phyloP scores from a whole-genome alignment of 2,113 vertebrate species.

The Laticauda colubrina region DNA sequence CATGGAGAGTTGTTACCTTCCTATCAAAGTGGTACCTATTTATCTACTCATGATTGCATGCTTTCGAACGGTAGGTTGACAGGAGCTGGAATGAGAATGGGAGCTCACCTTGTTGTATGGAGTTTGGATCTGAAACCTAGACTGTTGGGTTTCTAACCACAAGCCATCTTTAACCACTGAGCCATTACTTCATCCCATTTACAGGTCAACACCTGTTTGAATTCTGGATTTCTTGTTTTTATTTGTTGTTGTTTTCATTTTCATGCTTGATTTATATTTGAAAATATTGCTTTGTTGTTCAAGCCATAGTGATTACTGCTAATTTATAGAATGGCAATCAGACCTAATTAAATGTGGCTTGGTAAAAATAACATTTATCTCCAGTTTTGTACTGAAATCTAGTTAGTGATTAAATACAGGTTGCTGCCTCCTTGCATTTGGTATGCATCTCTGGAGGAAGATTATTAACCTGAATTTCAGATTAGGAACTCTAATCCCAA shows the following conservation, averaged over 20 bases:
- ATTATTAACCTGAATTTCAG: not conserved
- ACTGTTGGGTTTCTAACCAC: not conserved
- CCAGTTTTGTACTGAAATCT: not conserved
- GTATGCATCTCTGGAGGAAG: not conserved
- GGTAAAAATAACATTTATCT: slow-evolving; percentile 28
- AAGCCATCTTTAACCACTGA: no score
- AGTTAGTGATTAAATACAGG: not conserved
- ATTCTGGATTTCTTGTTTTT: not conserved
- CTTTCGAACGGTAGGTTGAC: not conserved
- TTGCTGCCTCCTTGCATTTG: not conserved
- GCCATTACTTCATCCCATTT: not conserved
- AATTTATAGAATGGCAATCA: slow-evolving; percentile 6
- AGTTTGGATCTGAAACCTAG: not conserved
- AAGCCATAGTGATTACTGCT: not conserved
- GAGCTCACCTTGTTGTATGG: not conserved
- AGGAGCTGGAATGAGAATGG: not conserved
- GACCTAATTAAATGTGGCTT: not conserved
- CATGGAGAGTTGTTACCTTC: not conserved
- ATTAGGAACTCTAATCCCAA: not conserved
- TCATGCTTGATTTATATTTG: not conserved
- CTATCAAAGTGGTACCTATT: not conserved
- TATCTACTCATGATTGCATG: not conserved
- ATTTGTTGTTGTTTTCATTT: not conserved
- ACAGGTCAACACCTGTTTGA: not conserved
- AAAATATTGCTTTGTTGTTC: not conserved